Conservation (phyloP, 2,797 vertebrate genomes). For the Sebastes kiyomatsui region DNA sequence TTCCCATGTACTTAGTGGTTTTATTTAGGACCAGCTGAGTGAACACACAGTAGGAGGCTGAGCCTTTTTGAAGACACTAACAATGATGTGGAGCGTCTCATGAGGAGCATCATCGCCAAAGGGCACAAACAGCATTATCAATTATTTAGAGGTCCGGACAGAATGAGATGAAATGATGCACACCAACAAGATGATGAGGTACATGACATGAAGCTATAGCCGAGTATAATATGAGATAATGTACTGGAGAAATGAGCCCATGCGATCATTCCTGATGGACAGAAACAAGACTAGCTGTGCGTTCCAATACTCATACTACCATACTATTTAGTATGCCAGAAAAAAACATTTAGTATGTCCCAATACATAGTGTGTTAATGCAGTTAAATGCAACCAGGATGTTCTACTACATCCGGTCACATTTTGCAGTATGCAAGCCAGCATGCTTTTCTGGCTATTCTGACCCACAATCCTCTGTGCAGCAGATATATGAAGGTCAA, state of each 20-base stretch:
- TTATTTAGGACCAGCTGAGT: constrained; percentile 20
- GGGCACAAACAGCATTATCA: not conserved
- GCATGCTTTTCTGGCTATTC: no score
- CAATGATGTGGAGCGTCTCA: not conserved
- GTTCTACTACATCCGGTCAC: no score
- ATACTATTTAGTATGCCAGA: no score
- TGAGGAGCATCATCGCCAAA: not conserved
- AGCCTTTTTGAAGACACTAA: not conserved
- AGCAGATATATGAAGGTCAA: no score
- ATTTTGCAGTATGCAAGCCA: no score
- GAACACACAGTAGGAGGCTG: not conserved
- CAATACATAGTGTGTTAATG: no score
- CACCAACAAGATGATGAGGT: not conserved
- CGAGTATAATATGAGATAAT: not conserved
- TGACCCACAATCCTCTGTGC: no score
- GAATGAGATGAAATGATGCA: not conserved
- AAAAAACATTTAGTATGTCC: no score
- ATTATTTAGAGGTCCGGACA: not conserved
- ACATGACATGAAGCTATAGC: not conserved
- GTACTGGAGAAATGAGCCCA: not conserved
- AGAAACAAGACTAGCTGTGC: not conserved
- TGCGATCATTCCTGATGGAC: not conserved
- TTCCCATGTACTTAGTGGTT: constrained; percentile 12
- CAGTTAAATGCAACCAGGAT: no score
- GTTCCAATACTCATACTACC: no score